Conservation (phyloP, 2,113 vertebrate species). For the Tyrannus savana region DNA sequence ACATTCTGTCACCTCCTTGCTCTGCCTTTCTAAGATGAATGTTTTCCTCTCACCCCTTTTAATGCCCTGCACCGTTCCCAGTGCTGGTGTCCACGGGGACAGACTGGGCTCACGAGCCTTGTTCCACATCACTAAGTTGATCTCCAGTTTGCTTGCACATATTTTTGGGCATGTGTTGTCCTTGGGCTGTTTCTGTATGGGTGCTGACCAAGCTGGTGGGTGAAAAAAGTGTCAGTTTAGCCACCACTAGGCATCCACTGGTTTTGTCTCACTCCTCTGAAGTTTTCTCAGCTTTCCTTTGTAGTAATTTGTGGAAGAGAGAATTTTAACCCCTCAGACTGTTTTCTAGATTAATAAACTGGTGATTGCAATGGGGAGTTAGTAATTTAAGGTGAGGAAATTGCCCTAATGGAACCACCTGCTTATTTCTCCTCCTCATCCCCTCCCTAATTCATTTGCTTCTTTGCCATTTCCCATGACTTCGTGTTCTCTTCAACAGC, state of each 20-base stretch:
- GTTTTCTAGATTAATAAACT: neutral
- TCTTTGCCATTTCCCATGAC: neutral
- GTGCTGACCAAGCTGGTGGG: neutral
- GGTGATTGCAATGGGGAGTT: rapidly evolving
- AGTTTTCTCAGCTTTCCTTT: neutral
- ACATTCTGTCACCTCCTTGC: neutral
- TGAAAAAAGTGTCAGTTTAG: neutral
- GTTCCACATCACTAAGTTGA: neutral
- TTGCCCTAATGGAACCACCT: neutral
- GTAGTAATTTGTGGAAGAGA: neutral
- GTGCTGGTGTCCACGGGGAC: neutral
- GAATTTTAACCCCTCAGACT: neutral
- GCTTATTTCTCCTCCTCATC: neutral
- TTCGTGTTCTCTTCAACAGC: neutral
- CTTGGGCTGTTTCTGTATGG: neutral
- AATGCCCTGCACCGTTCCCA: rapidly evolving
- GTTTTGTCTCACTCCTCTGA: neutral
- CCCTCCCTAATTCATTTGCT: neutral
- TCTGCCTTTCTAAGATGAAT: neutral
- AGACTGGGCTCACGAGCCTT: neutral
- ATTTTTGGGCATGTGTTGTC: neutral
- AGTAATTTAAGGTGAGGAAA: neutral
- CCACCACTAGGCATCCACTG: neutral
- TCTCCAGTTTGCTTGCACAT: neutral
- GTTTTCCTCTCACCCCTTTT: neutral